A percentile compares a stretch with the other conserved stretches of the same genome.
Conservation (phyloP, 2,113 vertebrate species). For the Tonatia bakeri region DNA sequence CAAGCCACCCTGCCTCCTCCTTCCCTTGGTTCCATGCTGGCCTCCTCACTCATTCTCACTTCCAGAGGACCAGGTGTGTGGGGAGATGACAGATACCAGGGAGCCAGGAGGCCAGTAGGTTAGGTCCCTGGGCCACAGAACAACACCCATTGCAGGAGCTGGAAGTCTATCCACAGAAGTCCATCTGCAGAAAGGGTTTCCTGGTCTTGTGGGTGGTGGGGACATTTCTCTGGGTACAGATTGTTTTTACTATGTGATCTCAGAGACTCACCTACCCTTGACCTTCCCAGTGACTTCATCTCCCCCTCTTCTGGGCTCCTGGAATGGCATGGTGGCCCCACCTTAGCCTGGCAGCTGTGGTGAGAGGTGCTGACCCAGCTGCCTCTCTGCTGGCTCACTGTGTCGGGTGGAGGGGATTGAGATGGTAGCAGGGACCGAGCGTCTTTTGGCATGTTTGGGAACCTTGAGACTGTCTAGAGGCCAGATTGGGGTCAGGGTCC, state of each 20-base stretch:
- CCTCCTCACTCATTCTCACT: neutral
- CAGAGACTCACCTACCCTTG: neutral
- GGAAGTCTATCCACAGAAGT: neutral
- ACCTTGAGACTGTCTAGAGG: neutral
- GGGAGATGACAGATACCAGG: neutral
- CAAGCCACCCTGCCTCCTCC: neutral
- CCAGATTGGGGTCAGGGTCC: neutral
- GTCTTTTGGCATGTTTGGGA: neutral
- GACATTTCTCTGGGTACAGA: neutral
- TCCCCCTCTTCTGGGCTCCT: neutral
- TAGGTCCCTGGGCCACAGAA: neutral
- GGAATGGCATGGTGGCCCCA: constrained; percentile 35
- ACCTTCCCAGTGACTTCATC: constrained; percentile 8
- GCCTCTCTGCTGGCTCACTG: constrained; percentile 38
- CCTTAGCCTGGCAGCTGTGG: constrained; percentile 50
- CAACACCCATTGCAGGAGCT: neutral
- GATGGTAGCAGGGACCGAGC: neutral
- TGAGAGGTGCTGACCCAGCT: constrained; percentile 2
- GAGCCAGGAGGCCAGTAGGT: neutral
- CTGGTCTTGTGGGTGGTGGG: neutral
- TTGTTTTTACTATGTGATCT: neutral
- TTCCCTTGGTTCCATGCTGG: neutral
- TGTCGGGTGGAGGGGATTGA: neutral
- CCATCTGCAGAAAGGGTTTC: neutral
- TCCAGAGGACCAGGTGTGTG: neutral